Evolutionary conservation across 2,888 invertebrate species (phyloP), one percentile per base, ranked within the genome.

Genomic region (Lysandra bellargus): DNA sequence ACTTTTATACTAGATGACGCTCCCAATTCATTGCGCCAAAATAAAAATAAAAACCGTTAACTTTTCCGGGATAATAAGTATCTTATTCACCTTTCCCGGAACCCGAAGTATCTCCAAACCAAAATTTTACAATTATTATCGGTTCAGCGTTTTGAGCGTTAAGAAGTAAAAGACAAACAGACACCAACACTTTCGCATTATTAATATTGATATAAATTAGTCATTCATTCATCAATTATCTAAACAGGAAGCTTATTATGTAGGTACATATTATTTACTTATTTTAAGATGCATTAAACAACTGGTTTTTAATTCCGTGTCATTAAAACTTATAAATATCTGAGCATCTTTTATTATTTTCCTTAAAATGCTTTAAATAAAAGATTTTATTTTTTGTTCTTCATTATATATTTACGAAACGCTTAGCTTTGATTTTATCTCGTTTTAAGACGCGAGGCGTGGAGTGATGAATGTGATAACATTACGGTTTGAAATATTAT

Each of bases 401-500:
- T 69, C 17, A 5, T 64, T 69, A 33, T 33, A 69, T 69, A 69
- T 69, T 64, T 64, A 64, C 9, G 69, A 69, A 33, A 69, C 33
- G 17, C 17, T 37, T 6, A 37, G 69, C 49, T n/a, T 9, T 75
- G 75, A 44, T 75, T 75, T 75, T 44, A 75, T 75, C 75, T 69
- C 69, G 30, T 44, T 75, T 44, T 49, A 75, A 40, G 75, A 30
- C 2, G n/a, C 44, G 23, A 74, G 23, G 74, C 75, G 69, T 33
- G 30, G 33, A 37, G 9, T 64, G 69, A 69, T 69, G 33, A 33
- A 37, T 37, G 69, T 69, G 75, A 75, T 75, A 44, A 75, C 75
- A 75, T 75, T 75, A 75, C 12, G 75, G 30, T 75, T 23, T 75
- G 69, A 69, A 69, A 69, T 69, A 69, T 69, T 69, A 69, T 23